phyloP scores from a whole-genome alignment of 2,113 vertebrate species.

The Pontoporia blainvillei region DNA sequence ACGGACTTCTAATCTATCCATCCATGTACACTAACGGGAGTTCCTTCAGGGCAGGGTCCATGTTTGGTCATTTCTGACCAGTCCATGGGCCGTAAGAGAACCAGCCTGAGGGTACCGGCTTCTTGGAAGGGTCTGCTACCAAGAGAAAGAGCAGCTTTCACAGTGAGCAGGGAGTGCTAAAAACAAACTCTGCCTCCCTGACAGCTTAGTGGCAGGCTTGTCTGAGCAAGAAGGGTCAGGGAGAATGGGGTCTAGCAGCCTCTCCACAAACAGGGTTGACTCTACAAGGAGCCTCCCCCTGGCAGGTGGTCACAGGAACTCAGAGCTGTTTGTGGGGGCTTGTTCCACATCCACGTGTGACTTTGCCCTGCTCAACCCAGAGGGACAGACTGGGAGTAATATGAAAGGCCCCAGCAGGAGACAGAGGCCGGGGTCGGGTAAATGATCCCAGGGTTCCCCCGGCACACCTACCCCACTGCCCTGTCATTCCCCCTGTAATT shows the following conservation, averaged over 20 bases:
- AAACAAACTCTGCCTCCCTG: not conserved
- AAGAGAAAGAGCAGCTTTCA: not conserved
- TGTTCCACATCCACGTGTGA: not conserved
- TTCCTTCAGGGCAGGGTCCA: not conserved
- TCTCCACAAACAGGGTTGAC: not conserved
- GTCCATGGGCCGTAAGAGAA: not conserved
- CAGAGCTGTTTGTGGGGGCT: not conserved
- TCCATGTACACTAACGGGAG: accelerated
- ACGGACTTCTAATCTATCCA: not conserved
- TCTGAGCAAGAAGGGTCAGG: not conserved
- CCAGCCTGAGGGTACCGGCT: not conserved
- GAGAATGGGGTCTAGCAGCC: not conserved
- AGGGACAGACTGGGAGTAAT: not conserved
- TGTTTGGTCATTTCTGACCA: not conserved
- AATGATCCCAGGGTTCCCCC: not conserved
- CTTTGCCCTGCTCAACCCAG: not conserved
- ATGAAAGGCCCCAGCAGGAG: not conserved
- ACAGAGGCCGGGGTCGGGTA: not conserved
- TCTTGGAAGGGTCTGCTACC: not conserved
- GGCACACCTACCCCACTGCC: too few species aligned
- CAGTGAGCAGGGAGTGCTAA: not conserved
- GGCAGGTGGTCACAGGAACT: not conserved
- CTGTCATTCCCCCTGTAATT: not conserved
- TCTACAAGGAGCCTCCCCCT: not conserved
- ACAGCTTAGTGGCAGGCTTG: not conserved